A percentile compares a stretch with the other conserved stretches of the same genome.
phyloP scores from a whole-genome alignment of 2,113 vertebrate genomes.

The Parus major region DNA sequence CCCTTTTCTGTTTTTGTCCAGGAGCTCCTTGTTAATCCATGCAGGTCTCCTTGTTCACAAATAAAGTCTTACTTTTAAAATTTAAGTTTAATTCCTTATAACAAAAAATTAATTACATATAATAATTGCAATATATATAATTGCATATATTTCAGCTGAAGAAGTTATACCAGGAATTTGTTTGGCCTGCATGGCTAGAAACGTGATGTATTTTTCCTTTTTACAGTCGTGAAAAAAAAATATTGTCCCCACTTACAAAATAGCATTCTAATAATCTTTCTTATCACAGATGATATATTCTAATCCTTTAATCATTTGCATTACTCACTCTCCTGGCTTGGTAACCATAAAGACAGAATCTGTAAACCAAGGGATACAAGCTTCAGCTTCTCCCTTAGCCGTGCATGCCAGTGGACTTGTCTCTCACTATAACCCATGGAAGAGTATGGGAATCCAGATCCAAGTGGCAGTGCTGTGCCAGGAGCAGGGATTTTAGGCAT shows the following conservation, averaged over 20 bases:
- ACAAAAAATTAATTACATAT: neutral
- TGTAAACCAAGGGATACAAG: neutral
- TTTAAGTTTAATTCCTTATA: neutral
- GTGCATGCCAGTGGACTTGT: neutral
- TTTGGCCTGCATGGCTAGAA: neutral
- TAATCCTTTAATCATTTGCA: neutral
- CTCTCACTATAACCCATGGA: neutral
- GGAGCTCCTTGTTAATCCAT: neutral
- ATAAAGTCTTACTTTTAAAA: neutral
- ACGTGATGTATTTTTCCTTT: neutral
- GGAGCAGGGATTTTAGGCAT: neutral
- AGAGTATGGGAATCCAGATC: neutral
- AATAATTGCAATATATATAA: no score
- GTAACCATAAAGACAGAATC: neutral
- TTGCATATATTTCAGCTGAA: neutral
- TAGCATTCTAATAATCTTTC: neutral
- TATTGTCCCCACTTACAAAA: neutral
- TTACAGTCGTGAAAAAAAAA: neutral
- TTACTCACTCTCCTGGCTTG: neutral
- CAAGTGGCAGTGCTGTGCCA: neutral
- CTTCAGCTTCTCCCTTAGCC: neutral
- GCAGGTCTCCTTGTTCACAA: neutral
- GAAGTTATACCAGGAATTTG: neutral
- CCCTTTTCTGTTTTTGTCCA: neutral
- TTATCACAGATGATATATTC: neutral